Base-by-base conservation (phyloP, 2,888 invertebrate genomes). In the Odontomyia ornata region DNA sequence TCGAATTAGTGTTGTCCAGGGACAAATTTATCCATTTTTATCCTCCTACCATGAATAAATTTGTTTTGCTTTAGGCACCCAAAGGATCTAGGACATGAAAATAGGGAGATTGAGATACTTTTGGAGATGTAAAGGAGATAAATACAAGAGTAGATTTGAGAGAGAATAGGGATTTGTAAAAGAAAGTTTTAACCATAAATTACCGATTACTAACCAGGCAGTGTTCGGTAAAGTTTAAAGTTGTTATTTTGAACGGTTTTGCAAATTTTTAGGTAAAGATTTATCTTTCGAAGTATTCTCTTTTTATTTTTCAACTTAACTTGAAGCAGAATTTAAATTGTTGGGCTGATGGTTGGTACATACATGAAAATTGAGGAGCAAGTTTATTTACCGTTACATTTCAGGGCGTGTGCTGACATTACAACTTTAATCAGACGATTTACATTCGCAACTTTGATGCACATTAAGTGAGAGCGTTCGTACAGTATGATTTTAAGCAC, bases 21-120 rank as follows among this genome's bases (percentile, higher is more conserved):
- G 64, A 64, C 64, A 64, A 64, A 64, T 64, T 64, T 30, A 64
- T 23, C n/a, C 64, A 64, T n/a, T 64, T 36, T 64, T 64, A 64
- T 64, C 64, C 64, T 64, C n/a, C n/a, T 64, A 30, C 64, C n/a
- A 64, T 64, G 64, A 64, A 64, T 64, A 64, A 64, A 64, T 64
- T 64, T 64, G 30, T 27, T 30, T 64, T 60, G 23, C 64, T 11
- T 23, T 5, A 64, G n/a, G 64, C 28, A 4, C 21, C 18, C 13
- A 15, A 64, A 28, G 64, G 11, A 27, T 64, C 64, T 28, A 60
- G 60, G 23, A 23, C 1, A 25, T 9, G 36, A 3, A 3, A 9
- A 36, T 36, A 25, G 25, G 23, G 21, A 60, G 3, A 60, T 60
- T 23, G 7, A 25, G 60, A 36, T 36, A 36, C 9, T 36, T 36